A percentile compares a stretch with the other conserved stretches of the same genome.
Conservation (phyloP, 2,888 invertebrate species). For the Aphidoletes aphidimyza region DNA sequence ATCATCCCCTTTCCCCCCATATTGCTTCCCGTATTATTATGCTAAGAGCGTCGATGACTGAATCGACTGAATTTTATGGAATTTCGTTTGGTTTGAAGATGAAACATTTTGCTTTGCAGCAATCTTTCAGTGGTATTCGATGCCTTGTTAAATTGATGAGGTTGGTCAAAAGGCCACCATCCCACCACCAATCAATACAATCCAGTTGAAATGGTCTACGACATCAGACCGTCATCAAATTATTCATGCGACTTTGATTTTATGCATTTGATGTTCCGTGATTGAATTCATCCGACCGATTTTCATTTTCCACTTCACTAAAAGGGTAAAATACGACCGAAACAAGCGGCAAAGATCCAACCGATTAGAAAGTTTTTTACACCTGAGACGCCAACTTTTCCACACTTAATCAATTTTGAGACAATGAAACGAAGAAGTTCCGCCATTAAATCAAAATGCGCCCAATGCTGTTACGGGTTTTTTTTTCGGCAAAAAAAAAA, state of each 20-base stretch:
- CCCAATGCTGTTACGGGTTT: background rate
- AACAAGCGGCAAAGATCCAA: too few species aligned
- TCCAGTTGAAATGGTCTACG: background rate
- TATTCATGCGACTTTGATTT: conserved; percentile 2
- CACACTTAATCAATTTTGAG: background rate
- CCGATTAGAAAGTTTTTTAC: too few species aligned
- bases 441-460: conserved; percentile 2
- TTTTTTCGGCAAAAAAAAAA: too few species aligned
- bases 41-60: background rate
- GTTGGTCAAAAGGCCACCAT: background rate
- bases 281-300: background rate
- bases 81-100: background rate
- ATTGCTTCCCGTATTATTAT: too few species aligned
- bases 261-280: background rate
- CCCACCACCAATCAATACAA: background rate
- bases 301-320: background rate
- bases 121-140: background rate
- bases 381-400: background rate
- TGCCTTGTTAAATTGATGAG: background rate
- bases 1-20: background rate
- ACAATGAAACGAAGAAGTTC: conserved; percentile 2
- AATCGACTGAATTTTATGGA: background rate
- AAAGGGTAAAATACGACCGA: background rate
- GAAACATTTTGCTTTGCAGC: background rate
- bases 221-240: background rate